Evolutionary conservation across 2,888 invertebrate species (phyloP), one percentile per base, ranked within the genome.

Genomic region (Busseola fusca): DNA sequence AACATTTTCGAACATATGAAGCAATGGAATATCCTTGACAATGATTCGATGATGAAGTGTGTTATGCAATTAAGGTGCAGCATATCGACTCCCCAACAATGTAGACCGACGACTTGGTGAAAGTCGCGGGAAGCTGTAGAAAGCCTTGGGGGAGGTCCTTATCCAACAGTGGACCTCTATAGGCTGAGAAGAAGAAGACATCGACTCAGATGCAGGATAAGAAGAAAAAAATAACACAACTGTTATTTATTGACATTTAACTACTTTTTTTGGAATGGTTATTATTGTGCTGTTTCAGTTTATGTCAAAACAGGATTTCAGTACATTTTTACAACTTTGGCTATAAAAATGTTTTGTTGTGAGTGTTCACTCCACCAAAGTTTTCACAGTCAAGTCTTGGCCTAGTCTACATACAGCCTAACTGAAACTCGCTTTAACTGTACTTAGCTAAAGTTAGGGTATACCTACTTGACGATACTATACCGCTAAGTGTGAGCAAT

Each of bases 401-500:
- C 12, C 18, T 4, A 40, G 30, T 68, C 25, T 40, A 10, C 16
- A 30, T 16, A n/a, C 6, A 56, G 34, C 67, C 12, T 37, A 52
- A 21, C 64, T 30, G 30, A 64, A 76, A 59, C 63, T 63, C 37
- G 58, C 37, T 64, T 62, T 57, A 70, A 65, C 54, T 56, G 48
- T 34, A 64, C 52, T 52, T 69, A 64, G 21, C 10, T 45, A 64
- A 77, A 63, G 54, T 69, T 72, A 64, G 27, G 40, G 37, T 45
- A 45, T 40, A 56, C n/a, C n/a, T n/a, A n/a, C 40, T 50, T 72
- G 57, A 40, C n/a, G 58, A 54, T 45, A 76, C 48, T 50, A 73
- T 9, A 59, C 45, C 21, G n/a, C 68, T 48, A 56, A 63, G 60
- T 59, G 50, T 72, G 64, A 80, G 48, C 69, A 50, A 72, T 57